phyloP scores from a whole-genome alignment of 2,888 invertebrate genomes.

The Microdon myrmicae region DNA sequence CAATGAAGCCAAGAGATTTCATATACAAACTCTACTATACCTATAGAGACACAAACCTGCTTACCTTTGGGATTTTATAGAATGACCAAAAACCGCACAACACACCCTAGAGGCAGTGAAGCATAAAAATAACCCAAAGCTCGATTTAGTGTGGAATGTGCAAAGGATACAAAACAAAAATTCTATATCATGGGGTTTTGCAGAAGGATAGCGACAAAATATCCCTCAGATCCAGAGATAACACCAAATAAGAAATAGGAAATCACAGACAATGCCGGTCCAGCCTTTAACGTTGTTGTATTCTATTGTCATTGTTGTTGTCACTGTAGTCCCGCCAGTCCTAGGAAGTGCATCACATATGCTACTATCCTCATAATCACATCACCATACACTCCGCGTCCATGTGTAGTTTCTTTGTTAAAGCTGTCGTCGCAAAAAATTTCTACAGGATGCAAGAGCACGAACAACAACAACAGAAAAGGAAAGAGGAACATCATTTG shows the following conservation, averaged over 20 bases:
- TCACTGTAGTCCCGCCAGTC: slow-evolving; percentile 8
- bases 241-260: slow-evolving; percentile 51
- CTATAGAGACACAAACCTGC: too few species aligned
- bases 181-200: too few species aligned
- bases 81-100: too few species aligned
- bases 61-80: too few species aligned
- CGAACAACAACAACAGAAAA: slow-evolving; percentile 3
- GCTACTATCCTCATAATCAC: slow-evolving; percentile 23
- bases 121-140: slow-evolving; percentile 21
- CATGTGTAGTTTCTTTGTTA: slow-evolving; percentile 5
- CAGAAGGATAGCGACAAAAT: neutral
- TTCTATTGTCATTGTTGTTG: slow-evolving; percentile 20
- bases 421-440: neutral
- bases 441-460: slow-evolving; percentile 5
- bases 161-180: slow-evolving; percentile 15
- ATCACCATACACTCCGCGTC: neutral
- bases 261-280: slow-evolving; percentile 44
- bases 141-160: slow-evolving; percentile 23
- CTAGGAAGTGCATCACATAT: slow-evolving; percentile 45
- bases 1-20: too few species aligned
- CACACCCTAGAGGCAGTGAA: too few species aligned
- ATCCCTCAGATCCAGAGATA: slow-evolving; percentile 34
- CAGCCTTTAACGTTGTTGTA: too few species aligned
- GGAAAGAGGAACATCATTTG: slow-evolving; percentile 28
- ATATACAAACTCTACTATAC: too few species aligned